Conservation (phyloP, 2,888 invertebrate genomes). For the Dasypolia templi region DNA sequence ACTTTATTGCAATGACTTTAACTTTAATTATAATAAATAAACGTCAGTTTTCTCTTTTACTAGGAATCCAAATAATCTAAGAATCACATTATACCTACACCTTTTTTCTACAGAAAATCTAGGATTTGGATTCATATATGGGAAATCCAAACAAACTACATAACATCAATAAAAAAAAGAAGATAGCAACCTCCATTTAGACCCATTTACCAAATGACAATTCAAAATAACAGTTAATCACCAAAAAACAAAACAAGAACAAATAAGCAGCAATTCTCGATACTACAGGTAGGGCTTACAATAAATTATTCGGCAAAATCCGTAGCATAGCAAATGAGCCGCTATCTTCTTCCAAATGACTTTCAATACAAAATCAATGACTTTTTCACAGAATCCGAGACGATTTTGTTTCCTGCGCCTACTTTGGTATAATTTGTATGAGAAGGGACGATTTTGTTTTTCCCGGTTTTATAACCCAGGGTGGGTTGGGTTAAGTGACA, state of each 20-base stretch:
- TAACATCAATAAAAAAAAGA: background rate
- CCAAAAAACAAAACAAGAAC: slow-evolving; percentile 42
- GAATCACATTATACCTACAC: background rate
- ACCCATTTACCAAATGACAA: background rate
- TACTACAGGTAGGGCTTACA: slow-evolving; percentile 57
- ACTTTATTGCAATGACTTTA: background rate
- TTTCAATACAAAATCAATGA: slow-evolving; percentile 84
- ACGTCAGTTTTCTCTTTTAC: background rate
- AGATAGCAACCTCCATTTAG: background rate
- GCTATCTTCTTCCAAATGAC: slow-evolving; percentile 77
- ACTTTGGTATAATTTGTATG: slow-evolving; percentile 60
- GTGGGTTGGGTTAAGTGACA: too few relatives aligned
- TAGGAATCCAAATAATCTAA: background rate
- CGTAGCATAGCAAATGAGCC: slow-evolving; percentile 65
- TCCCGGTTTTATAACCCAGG: too few relatives aligned
- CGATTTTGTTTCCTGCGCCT: slow-evolving; percentile 60
- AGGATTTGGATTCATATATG: background rate
- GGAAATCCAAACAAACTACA: background rate
- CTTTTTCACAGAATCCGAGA: slow-evolving; percentile 74
- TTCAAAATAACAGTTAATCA: slow-evolving; percentile 21
- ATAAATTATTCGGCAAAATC: slow-evolving; percentile 71
- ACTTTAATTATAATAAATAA: background rate
- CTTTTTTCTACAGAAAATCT: background rate
- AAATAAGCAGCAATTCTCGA: slow-evolving; percentile 48
- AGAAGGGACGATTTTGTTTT: slow-evolving; percentile 4